These are phyloP conservation scores for Sciaenops ocellatus DNA, from an alignment of 2,797 vertebrate genomes.

Conservation along the genomic window DNA sequence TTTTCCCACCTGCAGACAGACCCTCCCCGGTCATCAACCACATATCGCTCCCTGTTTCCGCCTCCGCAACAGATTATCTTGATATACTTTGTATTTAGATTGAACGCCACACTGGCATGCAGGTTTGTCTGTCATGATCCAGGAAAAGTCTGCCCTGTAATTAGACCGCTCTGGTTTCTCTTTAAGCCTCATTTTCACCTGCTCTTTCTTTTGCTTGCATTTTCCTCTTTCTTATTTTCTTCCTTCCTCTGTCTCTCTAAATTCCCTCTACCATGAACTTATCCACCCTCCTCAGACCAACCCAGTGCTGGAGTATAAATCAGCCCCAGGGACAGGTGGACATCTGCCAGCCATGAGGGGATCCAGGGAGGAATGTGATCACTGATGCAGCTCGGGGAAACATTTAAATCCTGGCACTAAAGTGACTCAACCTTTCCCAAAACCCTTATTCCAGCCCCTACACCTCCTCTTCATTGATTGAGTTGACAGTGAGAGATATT, in stretches of 20 bases:
- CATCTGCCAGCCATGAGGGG: constrained; percentile 76
- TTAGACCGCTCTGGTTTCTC: constrained; percentile 47
- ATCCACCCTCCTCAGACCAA: constrained; percentile 52
- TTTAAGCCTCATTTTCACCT: constrained; percentile 54
- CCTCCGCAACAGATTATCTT: constrained; percentile 51
- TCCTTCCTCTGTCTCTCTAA: constrained; percentile 4
- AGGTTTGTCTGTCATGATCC: constrained; percentile 56
- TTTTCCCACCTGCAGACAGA: constrained; percentile 69
- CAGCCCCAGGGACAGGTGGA: constrained; percentile 76
- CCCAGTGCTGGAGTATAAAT: constrained; percentile 67
- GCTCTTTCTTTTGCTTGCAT: constrained; percentile 14
- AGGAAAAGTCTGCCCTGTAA: constrained; percentile 57
- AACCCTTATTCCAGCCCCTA: neutral
- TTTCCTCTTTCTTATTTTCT: constrained; percentile 13
- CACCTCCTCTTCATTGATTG: constrained; percentile 36
- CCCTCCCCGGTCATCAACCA: constrained; percentile 36
- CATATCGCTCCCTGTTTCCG: constrained; percentile 29
- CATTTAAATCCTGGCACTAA: constrained; percentile 54
- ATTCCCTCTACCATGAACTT: constrained; percentile 9
- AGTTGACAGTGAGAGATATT: constrained; percentile 36
- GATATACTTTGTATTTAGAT: constrained; percentile 42
- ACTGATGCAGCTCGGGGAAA: constrained; percentile 55
- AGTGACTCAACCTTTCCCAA: constrained; percentile 15
- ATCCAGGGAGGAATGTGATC: constrained; percentile 73
- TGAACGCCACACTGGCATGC: constrained; percentile 34